Conservation (phyloP, 2,113 vertebrate genomes). For the Daphoenositta chrysoptera region DNA sequence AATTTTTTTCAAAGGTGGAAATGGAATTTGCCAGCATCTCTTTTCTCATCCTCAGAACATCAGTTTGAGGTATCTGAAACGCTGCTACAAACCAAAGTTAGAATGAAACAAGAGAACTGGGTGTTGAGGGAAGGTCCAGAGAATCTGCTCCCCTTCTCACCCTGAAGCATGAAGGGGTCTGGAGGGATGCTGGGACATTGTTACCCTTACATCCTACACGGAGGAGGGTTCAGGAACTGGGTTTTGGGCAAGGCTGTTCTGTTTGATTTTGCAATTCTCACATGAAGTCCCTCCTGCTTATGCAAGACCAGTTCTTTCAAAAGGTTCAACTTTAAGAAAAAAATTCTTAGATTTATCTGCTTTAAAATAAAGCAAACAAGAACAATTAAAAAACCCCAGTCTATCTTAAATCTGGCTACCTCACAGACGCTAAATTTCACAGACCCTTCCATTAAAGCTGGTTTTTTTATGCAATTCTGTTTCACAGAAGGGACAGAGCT, state of each 20-base stretch:
- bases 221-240: neutral
- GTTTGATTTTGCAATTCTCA: neutral
- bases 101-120: neutral
- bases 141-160: neutral
- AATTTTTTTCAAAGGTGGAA: neutral
- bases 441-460: neutral
- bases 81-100: neutral
- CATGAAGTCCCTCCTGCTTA: neutral
- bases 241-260: neutral
- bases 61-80: neutral
- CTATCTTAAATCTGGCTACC: neutral
- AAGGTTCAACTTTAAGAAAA: neutral
- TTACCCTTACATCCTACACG: neutral
- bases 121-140: neutral
- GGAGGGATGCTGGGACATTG: neutral
- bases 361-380: neutral
- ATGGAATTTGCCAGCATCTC: neutral
- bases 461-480: neutral
- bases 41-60: neutral
- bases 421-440: neutral
- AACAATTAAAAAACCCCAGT: neutral
- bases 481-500: neutral
- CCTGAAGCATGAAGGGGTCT: neutral
- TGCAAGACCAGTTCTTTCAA: neutral
- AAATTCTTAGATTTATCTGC: neutral